A percentile compares a stretch with the other conserved stretches of the same genome.
Evolutionary conservation across 2,888 invertebrate genomes (phyloP).

Genomic region (Bellardia bayeri): DNA sequence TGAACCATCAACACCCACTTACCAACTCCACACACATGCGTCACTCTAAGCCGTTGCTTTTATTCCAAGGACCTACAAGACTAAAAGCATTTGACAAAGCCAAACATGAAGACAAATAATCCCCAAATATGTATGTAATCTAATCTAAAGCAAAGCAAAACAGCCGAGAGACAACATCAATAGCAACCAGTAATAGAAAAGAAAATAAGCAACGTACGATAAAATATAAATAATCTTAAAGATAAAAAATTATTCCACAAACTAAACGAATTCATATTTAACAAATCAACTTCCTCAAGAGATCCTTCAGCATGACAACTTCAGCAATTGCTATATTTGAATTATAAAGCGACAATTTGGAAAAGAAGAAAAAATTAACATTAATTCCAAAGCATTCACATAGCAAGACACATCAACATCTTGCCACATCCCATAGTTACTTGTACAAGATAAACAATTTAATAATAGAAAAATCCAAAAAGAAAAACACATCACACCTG

Average conservation of each 20-base stretch:
- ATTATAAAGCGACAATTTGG: not conserved
- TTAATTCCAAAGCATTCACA: conserved; percentile 1
- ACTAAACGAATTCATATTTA: conserved; percentile 35
- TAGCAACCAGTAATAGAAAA: not conserved
- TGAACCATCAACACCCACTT: conserved; percentile 36
- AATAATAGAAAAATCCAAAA: conserved; percentile 17
- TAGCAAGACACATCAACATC: not conserved
- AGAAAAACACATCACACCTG: conserved; percentile 49
- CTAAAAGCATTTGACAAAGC: not conserved
- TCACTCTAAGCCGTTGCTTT: not conserved
- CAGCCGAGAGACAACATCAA: not conserved
- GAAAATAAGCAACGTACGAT: not conserved
- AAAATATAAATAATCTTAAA: conserved; percentile 37
- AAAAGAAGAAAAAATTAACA: conserved; percentile 1
- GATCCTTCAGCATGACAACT: not conserved
- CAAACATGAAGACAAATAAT: not conserved
- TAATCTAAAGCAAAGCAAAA: conserved; percentile 13
- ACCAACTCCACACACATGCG: not conserved
- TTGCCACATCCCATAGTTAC: conserved; percentile 24
- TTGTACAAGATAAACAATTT: conserved; percentile 38
- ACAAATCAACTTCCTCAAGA: conserved; percentile 17
- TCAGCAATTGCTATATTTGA: not conserved
- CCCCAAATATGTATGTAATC: not conserved
- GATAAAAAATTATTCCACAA: conserved; percentile 33
- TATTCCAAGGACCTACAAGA: not conserved